These are phyloP conservation scores for Reticulitermes speratus DNA, from an alignment of 1,140 invertebrate species.

Conservation along the genomic window DNA sequence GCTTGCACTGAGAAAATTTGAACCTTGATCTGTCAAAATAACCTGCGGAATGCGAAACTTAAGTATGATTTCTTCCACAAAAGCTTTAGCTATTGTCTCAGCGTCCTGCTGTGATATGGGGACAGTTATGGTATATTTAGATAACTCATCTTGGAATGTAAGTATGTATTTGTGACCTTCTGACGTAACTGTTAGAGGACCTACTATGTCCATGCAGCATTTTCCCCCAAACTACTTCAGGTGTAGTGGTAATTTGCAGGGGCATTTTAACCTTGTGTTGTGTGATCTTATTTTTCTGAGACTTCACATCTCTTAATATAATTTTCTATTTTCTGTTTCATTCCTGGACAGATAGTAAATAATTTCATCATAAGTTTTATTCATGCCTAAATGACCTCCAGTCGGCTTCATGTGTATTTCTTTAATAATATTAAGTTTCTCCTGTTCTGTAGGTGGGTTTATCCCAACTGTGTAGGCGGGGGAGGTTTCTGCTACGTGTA, in stretches of 20 bases:
- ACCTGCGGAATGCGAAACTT: not conserved
- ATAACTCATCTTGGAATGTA: conserved; percentile 29
- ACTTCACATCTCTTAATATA: conserved; percentile 29
- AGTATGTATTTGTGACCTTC: conserved; percentile 29
- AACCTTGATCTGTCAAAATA: conserved; percentile 19
- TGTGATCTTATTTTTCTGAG: conserved; percentile 31
- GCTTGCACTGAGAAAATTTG: conserved; percentile 33
- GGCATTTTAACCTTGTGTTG: conserved; percentile 5
- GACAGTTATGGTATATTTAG: conserved; percentile 22
- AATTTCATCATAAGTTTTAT: conserved; percentile 21
- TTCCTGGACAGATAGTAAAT: conserved; percentile 3
- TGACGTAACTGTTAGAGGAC: conserved; percentile 22
- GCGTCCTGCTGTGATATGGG: conserved; percentile 20
- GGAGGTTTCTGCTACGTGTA: not conserved
- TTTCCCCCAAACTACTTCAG: conserved; percentile 5
- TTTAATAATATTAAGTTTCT: not conserved
- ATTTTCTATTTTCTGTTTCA: conserved; percentile 26
- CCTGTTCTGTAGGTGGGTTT: not conserved
- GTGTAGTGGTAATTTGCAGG: conserved; percentile 23
- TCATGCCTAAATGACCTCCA: conserved; percentile 29
- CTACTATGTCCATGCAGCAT: conserved; percentile 28
- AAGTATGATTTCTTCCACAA: conserved; percentile 20
- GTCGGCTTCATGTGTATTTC: conserved; percentile 17
- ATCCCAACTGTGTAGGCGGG: not conserved
- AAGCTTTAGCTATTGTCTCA: not conserved